Conservation (phyloP, 2,113 vertebrate genomes). For the Chascanopsetta lugubris region DNA sequence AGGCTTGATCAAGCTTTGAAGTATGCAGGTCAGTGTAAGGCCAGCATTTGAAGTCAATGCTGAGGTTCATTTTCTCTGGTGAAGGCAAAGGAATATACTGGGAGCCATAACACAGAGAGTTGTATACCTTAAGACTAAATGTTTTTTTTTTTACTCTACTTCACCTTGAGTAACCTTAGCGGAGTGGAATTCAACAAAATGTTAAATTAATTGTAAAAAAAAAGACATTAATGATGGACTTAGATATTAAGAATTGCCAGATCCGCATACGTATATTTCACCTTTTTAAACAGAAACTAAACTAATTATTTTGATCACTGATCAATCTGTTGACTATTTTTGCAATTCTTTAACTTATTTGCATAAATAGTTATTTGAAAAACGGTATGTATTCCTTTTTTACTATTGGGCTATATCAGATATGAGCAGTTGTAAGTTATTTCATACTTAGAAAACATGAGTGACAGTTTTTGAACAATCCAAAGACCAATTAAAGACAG, state of each 20-base stretch:
- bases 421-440: too few species aligned
- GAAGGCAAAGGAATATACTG: slow-evolving; percentile 33
- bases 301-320: too few species aligned
- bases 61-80: slow-evolving; percentile 55
- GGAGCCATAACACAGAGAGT: slow-evolving; percentile 14
- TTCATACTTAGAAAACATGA: too few species aligned
- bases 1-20: slow-evolving; percentile 79
- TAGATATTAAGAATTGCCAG: not conserved
- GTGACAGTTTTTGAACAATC: too few species aligned
- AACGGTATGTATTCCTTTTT: too few species aligned
- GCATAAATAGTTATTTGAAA: too few species aligned
- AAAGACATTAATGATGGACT: not conserved
- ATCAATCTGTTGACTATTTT: too few species aligned
- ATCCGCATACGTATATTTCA: too few species aligned
- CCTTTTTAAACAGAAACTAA: too few species aligned
- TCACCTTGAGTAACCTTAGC: not conserved
- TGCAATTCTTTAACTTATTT: too few species aligned
- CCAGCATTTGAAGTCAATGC: slow-evolving; percentile 71
- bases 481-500: too few species aligned
- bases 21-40: slow-evolving; percentile 78
- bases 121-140: not conserved
- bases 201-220: not conserved
- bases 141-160: not conserved
- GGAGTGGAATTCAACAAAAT: not conserved
- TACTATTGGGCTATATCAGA: not conserved